A percentile compares a stretch with the other conserved stretches of the same genome.
phyloP scores from a whole-genome alignment of 2,888 invertebrate genomes.

The Hoplodrina blanda region DNA sequence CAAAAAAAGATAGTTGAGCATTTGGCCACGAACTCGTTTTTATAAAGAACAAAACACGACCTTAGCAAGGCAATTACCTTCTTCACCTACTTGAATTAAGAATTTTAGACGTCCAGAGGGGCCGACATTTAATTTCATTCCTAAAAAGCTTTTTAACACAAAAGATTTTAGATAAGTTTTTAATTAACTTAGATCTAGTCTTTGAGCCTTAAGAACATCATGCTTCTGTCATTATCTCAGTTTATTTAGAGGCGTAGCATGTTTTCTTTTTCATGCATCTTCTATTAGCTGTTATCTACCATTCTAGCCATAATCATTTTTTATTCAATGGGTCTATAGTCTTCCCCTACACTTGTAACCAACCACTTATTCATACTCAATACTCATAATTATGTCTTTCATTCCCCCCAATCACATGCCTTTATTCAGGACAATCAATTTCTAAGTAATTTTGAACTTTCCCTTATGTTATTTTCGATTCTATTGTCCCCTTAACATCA shows the following conservation, averaged over 20 bases:
- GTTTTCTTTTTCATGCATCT: neutral
- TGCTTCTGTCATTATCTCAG: neutral
- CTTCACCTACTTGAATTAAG: neutral
- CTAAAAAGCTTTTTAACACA: neutral
- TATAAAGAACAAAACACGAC: neutral
- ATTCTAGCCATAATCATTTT: too few relatives aligned
- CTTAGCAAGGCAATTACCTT: constrained; percentile 5
- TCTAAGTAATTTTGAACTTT: neutral
- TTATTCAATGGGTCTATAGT: neutral
- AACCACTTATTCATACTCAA: neutral
- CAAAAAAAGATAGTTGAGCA: neutral
- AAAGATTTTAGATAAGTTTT: constrained; percentile 40
- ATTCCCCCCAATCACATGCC: neutral
- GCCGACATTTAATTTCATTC: constrained; percentile 2
- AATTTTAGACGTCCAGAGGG: constrained; percentile 1
- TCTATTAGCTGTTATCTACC: neutral
- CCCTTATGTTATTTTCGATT: too few relatives aligned
- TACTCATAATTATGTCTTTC: neutral
- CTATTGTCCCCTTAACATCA: neutral
- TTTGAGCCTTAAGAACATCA: constrained; percentile 4
- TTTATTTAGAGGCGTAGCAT: neutral
- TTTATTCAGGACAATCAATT: neutral
- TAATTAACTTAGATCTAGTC: constrained; percentile 35
- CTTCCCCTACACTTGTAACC: too few relatives aligned
- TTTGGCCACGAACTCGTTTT: neutral